These are phyloP conservation scores for Cephus pygmeus DNA, from an alignment of 2,888 invertebrate genomes.

Conservation along the genomic window DNA sequence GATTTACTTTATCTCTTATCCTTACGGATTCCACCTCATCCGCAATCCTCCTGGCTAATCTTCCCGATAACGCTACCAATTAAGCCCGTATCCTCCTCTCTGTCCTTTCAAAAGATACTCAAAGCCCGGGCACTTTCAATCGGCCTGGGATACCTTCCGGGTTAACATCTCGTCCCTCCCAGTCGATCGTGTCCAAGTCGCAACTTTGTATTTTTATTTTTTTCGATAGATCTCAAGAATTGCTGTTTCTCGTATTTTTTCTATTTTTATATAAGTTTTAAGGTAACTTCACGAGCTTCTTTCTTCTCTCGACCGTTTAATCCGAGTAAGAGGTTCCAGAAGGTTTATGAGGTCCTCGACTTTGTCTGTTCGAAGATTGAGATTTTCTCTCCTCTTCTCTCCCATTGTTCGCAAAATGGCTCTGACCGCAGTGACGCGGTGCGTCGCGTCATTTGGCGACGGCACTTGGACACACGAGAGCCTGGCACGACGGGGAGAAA, in stretches of 20 bases:
- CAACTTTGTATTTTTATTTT: neutral
- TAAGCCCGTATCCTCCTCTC: neutral
- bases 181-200: neutral
- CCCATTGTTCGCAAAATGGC: neutral
- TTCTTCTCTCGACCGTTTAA: neutral
- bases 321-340: neutral
- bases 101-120: neutral
- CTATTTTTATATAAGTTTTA: neutral
- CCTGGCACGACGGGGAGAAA: neutral
- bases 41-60: neutral
- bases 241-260: neutral
- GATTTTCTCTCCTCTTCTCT: neutral
- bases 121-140: too few relatives aligned
- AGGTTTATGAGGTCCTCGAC: neutral
- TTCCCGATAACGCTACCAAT: neutral
- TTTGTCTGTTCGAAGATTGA: neutral
- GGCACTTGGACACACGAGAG: conserved; percentile 13
- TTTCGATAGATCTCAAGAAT: neutral
- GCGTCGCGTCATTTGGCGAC: neutral
- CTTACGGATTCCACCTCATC: neutral
- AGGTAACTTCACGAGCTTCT: neutral
- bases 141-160: too few relatives aligned
- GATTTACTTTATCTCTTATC: neutral
- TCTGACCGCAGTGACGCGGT: neutral
- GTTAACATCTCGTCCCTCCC: neutral